Base-by-base conservation (phyloP, 2,888 invertebrate genomes). In the Drosophila fulvimacula region DNA sequence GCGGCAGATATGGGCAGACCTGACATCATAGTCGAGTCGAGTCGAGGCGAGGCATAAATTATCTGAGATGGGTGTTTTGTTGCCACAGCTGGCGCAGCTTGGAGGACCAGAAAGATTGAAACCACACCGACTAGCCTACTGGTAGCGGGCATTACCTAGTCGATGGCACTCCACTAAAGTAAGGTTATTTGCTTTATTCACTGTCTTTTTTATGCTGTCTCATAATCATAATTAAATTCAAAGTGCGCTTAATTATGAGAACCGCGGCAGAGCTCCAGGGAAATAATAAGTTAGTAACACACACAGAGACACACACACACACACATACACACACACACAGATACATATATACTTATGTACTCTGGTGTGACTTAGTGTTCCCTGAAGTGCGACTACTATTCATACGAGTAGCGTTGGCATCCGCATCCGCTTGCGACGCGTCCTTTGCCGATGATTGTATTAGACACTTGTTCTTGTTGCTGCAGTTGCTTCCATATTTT, bases 161-260 rank as follows among this genome's bases (percentile, higher is more conserved):
- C 53, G 39, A 7, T 24, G 13, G 5, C 15, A 15, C 19, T 13
- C 15, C 7, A 9, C 17, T n/a, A 5, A 17, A 19, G 27, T 2
- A 21, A 34, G 21, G 36, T n/a, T 36, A 36, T 15, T 51, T 51
- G 51, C 51, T 51, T 36, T 51, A 51, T 36, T 32, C 30, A 10
- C 30, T 42, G 4, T 5, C 24, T 32, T 34, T 34, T 24, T 60
- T 65, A 49, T 73, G 65, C 34, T 64, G 76, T 67, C 69, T 41
- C 87, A 81, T 83, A 86, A 82, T 86, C 79, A 82, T 84, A 83
- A 88, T 84, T 88, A 88, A 88, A 88, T 86, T 80, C 65, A 72
- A 87, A 87, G 78, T 84, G 80, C 88, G 82, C 75, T 82, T 86
- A 84, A 88, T 84, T 88, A 88, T 81, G 86, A 76, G 76, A 64